Evolutionary conservation across 2,797 vertebrate species (phyloP).

Genomic region (Distichodus sexfasciatus): DNA sequence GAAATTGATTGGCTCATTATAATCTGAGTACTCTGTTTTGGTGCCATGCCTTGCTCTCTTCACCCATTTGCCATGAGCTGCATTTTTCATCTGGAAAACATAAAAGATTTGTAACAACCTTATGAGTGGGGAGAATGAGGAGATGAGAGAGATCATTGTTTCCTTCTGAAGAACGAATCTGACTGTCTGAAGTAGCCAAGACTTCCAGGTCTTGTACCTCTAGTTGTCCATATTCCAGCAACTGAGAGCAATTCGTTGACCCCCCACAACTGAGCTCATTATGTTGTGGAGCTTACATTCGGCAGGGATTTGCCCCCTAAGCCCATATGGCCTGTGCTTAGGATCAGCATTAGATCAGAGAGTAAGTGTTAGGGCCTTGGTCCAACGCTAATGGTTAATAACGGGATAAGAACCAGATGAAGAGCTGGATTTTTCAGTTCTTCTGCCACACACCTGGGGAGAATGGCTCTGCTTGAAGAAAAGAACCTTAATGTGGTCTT

Average conservation of each 20-base stretch:
- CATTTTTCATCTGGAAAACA: background rate
- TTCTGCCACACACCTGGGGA: constrained; percentile 42
- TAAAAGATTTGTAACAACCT: background rate
- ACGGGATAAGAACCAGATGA: constrained; percentile 51
- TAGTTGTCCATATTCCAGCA: background rate
- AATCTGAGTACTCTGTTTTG: background rate
- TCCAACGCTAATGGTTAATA: constrained; percentile 47
- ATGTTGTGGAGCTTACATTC: constrained; percentile 8
- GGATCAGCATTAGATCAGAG: constrained; percentile 47
- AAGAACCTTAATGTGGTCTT: constrained; percentile 5
- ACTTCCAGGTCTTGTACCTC: background rate
- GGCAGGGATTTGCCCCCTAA: constrained; percentile 40
- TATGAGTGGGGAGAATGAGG: background rate
- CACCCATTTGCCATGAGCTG: no score
- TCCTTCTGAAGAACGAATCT: background rate
- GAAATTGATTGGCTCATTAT: constrained; percentile 4
- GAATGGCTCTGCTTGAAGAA: constrained; percentile 45
- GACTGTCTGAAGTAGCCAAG: background rate
- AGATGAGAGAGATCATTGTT: background rate
- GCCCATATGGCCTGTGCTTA: constrained; percentile 31
- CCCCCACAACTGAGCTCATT: constrained; percentile 15
- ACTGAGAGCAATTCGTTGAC: background rate
- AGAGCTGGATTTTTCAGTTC: constrained; percentile 43
- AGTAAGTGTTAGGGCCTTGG: constrained; percentile 50
- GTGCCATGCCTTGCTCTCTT: background rate